Base-by-base conservation (phyloP, 2,797 vertebrate species). In the Amblyraja radiata region DNA sequence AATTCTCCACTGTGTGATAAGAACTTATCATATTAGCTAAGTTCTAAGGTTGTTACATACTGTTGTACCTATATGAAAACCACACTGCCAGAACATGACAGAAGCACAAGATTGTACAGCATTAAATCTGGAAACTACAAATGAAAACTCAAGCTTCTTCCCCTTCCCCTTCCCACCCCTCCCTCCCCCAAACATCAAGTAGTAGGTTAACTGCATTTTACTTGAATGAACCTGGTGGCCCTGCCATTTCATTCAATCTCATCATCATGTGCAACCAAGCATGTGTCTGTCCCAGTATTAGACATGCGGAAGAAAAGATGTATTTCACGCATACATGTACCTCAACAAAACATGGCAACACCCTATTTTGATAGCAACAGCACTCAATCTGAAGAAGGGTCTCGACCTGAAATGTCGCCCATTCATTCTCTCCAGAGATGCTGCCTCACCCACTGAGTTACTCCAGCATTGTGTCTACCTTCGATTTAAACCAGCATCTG, bases 171-270 rank as follows among this genome's bases (percentile, higher is more conserved):
- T 54, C 21, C 80, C n/a, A 23, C 2, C 81, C 23, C 25, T 3
- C 7, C 13, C 14, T 2, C 25, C 58, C 84, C n/a, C 9, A 9
- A 74, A 54, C 71, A 58, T n/a, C 25, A 90, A 90, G 65, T 16
- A 92, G 83, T 61, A 86, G 54, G 25, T 86, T 63, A 92, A 54
- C 5, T 54, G 13, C 58, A 58, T 54, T 71, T 74, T 14, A 76
- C 71, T 91, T 32, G 28, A 92, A 92, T 28, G 23, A 92, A 92
- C 90, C 25, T 76, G 68, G 90, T 92, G 71, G 39, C 39, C 71
- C 90, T 92, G 90, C 90, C 90, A 92, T 73, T 92, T 92, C 46
- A 54, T 92, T 74, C 90, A 76, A n/a, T 92, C 90, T 76, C 39
- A 76, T 76, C 36, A 73, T 73, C 39, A 74, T 74, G 90, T 54